These are phyloP conservation scores for Liopterus haemorrhoidalis DNA, from an alignment of 2,888 invertebrate genomes.

Conservation along the genomic window DNA sequence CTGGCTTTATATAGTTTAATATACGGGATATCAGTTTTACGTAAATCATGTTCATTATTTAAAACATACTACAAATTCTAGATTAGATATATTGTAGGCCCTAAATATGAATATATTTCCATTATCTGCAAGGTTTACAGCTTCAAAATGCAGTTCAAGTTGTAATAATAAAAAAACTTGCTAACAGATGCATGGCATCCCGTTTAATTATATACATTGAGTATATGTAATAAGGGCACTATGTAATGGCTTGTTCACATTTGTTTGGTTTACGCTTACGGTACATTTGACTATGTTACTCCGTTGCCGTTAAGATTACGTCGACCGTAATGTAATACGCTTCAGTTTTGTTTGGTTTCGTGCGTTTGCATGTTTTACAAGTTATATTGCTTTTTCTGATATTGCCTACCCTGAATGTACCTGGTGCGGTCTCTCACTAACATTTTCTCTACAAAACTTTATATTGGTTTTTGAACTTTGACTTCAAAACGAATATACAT, in stretches of 20 bases:
- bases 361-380: constrained; percentile 22
- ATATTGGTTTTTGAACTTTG: constrained; percentile 22
- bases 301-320: constrained; percentile 20
- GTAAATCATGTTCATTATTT: no score
- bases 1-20: no score
- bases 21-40: no score
- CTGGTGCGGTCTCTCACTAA: neutral
- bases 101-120: no score
- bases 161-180: no score
- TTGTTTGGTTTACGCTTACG: constrained; percentile 17
- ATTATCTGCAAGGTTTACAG: no score
- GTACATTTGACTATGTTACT: constrained; percentile 19
- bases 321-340: constrained; percentile 18
- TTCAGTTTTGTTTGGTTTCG: constrained; percentile 16
- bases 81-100: no score
- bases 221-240: no score
- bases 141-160: no score
- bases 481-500: constrained; percentile 19
- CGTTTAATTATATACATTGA: no score
- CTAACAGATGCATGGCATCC: no score
- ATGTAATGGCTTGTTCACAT: constrained; percentile 20
- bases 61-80: no score
- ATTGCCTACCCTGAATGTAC: constrained; percentile 6
- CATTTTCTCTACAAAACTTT: constrained; percentile 14
- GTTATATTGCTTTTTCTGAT: constrained; percentile 23